Evolutionary conservation across 92 coral and sea anemone genomes (phyloP).

Genomic region (Bergia puertoricense): DNA sequence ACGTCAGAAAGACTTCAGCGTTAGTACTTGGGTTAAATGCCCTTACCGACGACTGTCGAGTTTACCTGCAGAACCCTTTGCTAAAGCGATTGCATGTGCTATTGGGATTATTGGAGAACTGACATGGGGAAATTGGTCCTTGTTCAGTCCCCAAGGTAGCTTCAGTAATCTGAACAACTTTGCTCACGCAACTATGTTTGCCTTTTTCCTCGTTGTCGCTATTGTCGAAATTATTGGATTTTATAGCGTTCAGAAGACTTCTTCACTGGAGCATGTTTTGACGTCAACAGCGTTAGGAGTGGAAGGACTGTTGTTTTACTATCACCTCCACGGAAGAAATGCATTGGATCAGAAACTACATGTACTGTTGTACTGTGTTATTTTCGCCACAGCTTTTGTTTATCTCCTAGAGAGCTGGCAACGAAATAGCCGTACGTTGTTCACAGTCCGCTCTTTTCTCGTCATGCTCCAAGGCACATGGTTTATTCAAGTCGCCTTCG

Average conservation of each 20-base stretch:
- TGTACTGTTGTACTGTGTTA: conserved; percentile 42
- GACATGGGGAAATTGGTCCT: conserved; percentile 33
- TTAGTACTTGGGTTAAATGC: conserved; percentile 50
- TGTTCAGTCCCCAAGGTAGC: conserved; percentile 35
- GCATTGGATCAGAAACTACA: conserved; percentile 56
- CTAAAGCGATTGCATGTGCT: conserved; percentile 27
- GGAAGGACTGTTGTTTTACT: conserved; percentile 61
- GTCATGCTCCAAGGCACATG: conserved; percentile 65
- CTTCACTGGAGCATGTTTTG: conserved; percentile 42
- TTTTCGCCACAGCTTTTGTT: conserved; percentile 51
- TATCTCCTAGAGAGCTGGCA: conserved; percentile 61
- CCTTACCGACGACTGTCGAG: conserved; percentile 29
- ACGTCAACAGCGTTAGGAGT: conserved; percentile 48
- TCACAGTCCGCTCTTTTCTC: conserved; percentile 49
- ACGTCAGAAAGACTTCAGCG: not conserved
- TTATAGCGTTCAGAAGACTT: conserved; percentile 35
- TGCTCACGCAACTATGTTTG: conserved; percentile 62
- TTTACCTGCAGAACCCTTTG: conserved; percentile 54
- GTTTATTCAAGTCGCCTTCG: conserved; percentile 70
- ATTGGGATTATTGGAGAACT: conserved; percentile 58
- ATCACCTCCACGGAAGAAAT: conserved; percentile 61
- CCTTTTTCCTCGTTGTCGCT: conserved; percentile 42
- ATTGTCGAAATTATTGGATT: conserved; percentile 54
- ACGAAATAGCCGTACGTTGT: conserved; percentile 43
- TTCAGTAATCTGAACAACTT: conserved; percentile 59